A percentile compares a stretch with the other conserved stretches of the same genome.
These are phyloP conservation scores for Tetanocera ferruginea DNA, from an alignment of 2,888 invertebrate genomes.

Conservation along the genomic window DNA sequence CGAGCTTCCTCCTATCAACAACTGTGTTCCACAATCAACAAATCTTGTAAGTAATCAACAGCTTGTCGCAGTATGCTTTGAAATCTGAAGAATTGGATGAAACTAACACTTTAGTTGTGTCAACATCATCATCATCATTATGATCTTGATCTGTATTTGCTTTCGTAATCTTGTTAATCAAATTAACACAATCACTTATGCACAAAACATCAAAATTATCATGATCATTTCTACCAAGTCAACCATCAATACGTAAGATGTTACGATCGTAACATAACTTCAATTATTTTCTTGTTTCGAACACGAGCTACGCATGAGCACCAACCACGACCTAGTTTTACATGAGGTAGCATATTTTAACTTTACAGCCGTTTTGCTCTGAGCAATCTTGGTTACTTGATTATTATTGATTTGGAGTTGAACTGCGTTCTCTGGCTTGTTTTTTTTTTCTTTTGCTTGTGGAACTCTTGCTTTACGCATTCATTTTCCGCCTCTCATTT, in stretches of 20 bases:
- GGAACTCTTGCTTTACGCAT: conserved; percentile 9
- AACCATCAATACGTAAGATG: background rate
- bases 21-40: background rate
- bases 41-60: conserved; percentile 11
- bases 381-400: background rate
- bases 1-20: background rate
- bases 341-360: background rate
- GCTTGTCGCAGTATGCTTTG: background rate
- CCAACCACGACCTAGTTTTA: conserved; percentile 20
- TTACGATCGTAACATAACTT: background rate
- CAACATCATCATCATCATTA: background rate
- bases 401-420: conserved; percentile 1
- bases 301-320: background rate
- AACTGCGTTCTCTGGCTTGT: background rate
- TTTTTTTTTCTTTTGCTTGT: background rate
- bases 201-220: background rate
- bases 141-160: background rate
- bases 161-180: conserved; percentile 7
- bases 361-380: background rate
- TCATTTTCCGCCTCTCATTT: background rate
- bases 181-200: background rate
- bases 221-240: background rate
- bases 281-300: background rate
- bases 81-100: conserved; percentile 35
- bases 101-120: conserved; percentile 52